These are phyloP conservation scores for Seriola rivoliana DNA, from an alignment of 2,113 vertebrate genomes.

Conservation along the genomic window DNA sequence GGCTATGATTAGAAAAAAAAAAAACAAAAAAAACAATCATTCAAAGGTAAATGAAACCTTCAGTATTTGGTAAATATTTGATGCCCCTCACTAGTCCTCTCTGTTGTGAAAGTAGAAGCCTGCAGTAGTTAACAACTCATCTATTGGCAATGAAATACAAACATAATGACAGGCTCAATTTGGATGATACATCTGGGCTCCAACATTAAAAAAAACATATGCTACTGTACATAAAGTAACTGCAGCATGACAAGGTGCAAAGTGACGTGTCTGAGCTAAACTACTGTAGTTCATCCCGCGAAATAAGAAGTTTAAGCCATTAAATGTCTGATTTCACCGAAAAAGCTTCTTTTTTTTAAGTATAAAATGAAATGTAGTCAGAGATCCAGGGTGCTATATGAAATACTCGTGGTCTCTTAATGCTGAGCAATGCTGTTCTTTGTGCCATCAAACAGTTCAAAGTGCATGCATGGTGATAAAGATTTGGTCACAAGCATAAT, in stretches of 20 bases:
- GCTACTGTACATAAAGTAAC: neutral
- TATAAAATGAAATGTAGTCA: too few relatives aligned
- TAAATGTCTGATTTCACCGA: neutral
- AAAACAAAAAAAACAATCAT: neutral
- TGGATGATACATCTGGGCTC: neutral
- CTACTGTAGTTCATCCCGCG: neutral
- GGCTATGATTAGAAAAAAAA: neutral
- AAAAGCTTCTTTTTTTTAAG: neutral
- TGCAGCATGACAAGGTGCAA: constrained; percentile 19
- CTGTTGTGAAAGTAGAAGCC: neutral
- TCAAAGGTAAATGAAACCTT: neutral
- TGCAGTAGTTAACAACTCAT: neutral
- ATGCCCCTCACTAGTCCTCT: neutral
- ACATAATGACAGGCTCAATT: neutral
- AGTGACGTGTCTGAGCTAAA: neutral
- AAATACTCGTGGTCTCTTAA: neutral
- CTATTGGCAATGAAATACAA: constrained; percentile 28
- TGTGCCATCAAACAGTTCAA: constrained; percentile 24
- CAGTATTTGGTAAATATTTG: neutral
- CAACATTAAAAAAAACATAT: constrained; percentile 1
- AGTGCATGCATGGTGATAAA: constrained; percentile 41
- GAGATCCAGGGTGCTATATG: neutral
- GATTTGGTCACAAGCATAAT: constrained; percentile 44
- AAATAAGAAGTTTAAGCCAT: neutral
- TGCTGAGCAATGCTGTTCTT: constrained; percentile 8